Evolutionary conservation across 2,888 invertebrate genomes (phyloP).

Genomic region (Metacarcinus magister): DNA sequence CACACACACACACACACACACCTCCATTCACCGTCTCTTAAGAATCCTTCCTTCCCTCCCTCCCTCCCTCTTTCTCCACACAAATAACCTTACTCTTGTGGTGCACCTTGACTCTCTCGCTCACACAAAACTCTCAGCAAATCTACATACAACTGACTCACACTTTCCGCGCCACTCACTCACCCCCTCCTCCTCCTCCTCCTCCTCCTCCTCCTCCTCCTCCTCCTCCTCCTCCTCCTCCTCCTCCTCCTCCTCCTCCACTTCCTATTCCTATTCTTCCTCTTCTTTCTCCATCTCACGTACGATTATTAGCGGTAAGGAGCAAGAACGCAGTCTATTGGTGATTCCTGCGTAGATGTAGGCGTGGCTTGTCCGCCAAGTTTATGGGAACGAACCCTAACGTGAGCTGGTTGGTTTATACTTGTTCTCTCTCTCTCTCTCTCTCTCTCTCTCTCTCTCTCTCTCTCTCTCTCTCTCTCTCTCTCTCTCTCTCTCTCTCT

Average conservation of each 20-base stretch:
- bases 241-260: neutral
- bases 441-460: slow-evolving; percentile 14
- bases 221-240: neutral
- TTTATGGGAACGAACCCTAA: neutral
- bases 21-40: neutral
- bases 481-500: slow-evolving; percentile 26
- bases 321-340: neutral
- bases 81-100: neutral
- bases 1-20: too few relatives aligned
- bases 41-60: neutral
- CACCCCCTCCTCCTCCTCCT: neutral
- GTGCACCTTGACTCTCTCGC: neutral
- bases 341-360: neutral
- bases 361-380: neutral
- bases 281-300: too few relatives aligned
- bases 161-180: neutral
- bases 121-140: slow-evolving; percentile 4
- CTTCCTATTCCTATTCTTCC: too few relatives aligned
- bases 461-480: slow-evolving; percentile 20
- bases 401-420: neutral
- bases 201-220: slow-evolving; percentile 10
- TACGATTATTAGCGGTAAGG: too few relatives aligned
- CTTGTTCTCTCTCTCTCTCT: neutral
- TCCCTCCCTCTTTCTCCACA: neutral
- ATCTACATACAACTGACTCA: slow-evolving; percentile 26